phyloP scores from a whole-genome alignment of 2,797 vertebrate species.

The Cossypha caffra region DNA sequence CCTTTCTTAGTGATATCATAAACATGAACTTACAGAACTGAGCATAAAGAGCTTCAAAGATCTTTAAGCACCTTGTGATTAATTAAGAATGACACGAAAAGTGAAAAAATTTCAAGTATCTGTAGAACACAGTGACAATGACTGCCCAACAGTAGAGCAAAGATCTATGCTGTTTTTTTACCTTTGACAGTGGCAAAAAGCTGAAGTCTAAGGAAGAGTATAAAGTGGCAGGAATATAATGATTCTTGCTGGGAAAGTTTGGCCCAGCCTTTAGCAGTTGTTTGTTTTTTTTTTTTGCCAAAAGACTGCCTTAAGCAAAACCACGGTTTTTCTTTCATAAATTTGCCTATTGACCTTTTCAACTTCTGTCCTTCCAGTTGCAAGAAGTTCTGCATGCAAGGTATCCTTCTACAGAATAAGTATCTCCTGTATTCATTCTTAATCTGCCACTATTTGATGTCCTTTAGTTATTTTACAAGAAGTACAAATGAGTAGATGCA shows the following conservation, averaged over 20 bases:
- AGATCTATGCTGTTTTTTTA: not conserved
- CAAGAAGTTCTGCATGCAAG: not conserved
- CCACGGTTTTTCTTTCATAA: rapidly evolving
- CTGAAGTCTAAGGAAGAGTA: not conserved
- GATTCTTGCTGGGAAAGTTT: not conserved
- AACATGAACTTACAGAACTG: not conserved
- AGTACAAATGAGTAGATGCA: not conserved
- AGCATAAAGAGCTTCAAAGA: not conserved
- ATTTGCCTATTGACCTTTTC: not conserved
- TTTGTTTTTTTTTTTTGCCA: not conserved
- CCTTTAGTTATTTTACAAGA: not conserved
- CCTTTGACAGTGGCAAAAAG: not conserved
- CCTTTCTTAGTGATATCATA: not conserved
- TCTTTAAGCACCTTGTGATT: not conserved
- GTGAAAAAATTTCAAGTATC: not conserved
- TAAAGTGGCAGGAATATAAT: not conserved
- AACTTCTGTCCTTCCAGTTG: not conserved
- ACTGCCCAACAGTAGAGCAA: not conserved
- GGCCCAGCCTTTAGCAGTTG: not conserved
- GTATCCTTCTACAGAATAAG: not conserved
- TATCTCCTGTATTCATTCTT: not conserved
- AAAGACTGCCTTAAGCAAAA: not conserved
- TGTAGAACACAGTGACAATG: not conserved
- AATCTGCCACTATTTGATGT: not conserved
- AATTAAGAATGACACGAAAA: not conserved